These are phyloP conservation scores for Cynodonichthys magdalenae DNA, from an alignment of 2,797 vertebrate species.

Conservation along the genomic window DNA sequence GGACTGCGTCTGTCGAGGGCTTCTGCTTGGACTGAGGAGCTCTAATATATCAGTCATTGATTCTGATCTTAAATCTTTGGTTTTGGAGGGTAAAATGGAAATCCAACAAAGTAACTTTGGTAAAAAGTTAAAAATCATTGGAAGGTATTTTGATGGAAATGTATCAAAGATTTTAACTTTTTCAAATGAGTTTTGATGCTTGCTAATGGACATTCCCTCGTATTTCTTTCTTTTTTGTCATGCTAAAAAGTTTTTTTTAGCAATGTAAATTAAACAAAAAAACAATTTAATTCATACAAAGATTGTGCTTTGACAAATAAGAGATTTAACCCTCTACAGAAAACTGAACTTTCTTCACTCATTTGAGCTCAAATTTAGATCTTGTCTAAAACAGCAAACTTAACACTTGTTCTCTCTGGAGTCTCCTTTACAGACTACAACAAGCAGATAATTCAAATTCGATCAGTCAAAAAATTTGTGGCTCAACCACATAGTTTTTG, in stretches of 20 bases:
- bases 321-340: constrained; percentile 14
- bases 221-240: background rate
- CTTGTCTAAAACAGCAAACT: too few relatives aligned
- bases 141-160: constrained; percentile 21
- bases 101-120: too few relatives aligned
- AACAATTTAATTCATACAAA: constrained; percentile 15
- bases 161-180: constrained; percentile 24
- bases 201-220: constrained; percentile 13
- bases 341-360: background rate
- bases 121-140: constrained; percentile 2
- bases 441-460: too few relatives aligned
- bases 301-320: constrained; percentile 1
- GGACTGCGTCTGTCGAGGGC: background rate
- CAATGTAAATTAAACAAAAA: constrained; percentile 1
- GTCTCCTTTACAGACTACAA: too few relatives aligned
- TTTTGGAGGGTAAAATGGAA: background rate
- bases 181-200: constrained; percentile 20
- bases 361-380: too few relatives aligned
- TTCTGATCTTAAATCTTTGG: constrained; percentile 20
- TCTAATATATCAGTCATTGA: constrained; percentile 18
- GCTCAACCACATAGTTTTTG: too few relatives aligned
- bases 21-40: constrained; percentile 14
- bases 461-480: too few relatives aligned
- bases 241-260: constrained; percentile 14
- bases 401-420: too few relatives aligned